A percentile compares a stretch with the other conserved stretches of the same genome.
Conservation (phyloP, 1,140 invertebrate genomes). For the Zaprionus camerounensis region DNA sequence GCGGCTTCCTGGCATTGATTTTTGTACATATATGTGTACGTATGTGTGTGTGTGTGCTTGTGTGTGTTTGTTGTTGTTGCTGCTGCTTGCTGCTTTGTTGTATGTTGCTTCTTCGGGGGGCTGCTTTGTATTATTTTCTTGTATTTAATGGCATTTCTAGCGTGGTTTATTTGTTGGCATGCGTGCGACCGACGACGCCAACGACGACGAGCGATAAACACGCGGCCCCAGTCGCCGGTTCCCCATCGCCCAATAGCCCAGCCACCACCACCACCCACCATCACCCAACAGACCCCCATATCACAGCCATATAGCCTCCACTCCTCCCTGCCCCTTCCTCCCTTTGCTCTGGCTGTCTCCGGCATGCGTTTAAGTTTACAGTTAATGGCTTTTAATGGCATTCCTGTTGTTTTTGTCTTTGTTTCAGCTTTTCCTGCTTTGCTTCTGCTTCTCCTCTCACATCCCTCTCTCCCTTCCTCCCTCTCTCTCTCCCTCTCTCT, state of each 20-base stretch:
- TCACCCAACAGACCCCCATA: slow-evolving; percentile 3
- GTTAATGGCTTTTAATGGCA: slow-evolving; percentile 82
- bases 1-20: slow-evolving; percentile 74
- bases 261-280: neutral
- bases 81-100: slow-evolving; percentile 39
- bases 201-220: slow-evolving; percentile 71
- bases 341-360: slow-evolving; percentile 54
- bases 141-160: slow-evolving; percentile 81
- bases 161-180: slow-evolving; percentile 79
- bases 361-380: slow-evolving; percentile 82
- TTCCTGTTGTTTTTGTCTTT: slow-evolving; percentile 48
- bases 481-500: slow-evolving; percentile 14
- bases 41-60: neutral
- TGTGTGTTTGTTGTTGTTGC: slow-evolving; percentile 25
- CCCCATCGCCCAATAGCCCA: neutral
- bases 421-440: slow-evolving; percentile 32
- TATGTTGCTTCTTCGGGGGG: slow-evolving; percentile 23
- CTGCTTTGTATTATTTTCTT: slow-evolving; percentile 66
- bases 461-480: neutral
- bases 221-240: slow-evolving; percentile 56
- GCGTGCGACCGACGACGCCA: slow-evolving; percentile 66
- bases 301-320: neutral
- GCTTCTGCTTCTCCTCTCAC: slow-evolving; percentile 29
- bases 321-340: neutral
- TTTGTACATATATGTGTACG: slow-evolving; percentile 57